These are phyloP conservation scores for Pangasianodon hypophthalmus DNA, from an alignment of 2,113 vertebrate genomes.

Conservation along the genomic window DNA sequence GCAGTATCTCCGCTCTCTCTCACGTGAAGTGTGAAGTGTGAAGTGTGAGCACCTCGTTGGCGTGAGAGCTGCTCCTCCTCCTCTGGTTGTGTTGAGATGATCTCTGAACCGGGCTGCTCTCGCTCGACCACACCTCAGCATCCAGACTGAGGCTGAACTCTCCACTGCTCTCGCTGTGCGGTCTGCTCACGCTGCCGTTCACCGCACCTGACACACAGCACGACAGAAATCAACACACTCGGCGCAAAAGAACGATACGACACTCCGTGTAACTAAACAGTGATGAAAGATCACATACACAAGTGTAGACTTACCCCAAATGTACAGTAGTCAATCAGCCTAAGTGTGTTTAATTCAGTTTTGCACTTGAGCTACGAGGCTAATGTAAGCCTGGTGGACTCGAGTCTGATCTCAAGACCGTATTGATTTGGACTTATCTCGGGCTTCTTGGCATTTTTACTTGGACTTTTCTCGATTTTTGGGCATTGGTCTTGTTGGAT, in stretches of 20 bases:
- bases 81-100: slow-evolving; percentile 82
- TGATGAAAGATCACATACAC: neutral
- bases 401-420: neutral
- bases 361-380: neutral
- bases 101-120: slow-evolving; percentile 88
- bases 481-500: neutral
- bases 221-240: slow-evolving; percentile 56
- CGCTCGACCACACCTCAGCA: slow-evolving; percentile 90
- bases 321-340: neutral
- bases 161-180: slow-evolving; percentile 95
- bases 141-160: slow-evolving; percentile 90
- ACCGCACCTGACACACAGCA: slow-evolving; percentile 76
- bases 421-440: neutral
- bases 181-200: slow-evolving; percentile 82
- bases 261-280: neutral
- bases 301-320: neutral
- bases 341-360: neutral
- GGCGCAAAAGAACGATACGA: neutral
- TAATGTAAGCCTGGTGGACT: neutral
- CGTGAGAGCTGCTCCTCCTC: slow-evolving; percentile 76
- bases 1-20: neutral
- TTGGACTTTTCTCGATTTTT: neutral
- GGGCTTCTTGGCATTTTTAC: neutral
- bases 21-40: slow-evolving; percentile 58
- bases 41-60: slow-evolving; percentile 86